Evolutionary conservation across 53 echinoderm and acorn worm species (phyloP), one percentile per base, ranked within the genome.

Genomic region (Patiria pectinifera): DNA sequence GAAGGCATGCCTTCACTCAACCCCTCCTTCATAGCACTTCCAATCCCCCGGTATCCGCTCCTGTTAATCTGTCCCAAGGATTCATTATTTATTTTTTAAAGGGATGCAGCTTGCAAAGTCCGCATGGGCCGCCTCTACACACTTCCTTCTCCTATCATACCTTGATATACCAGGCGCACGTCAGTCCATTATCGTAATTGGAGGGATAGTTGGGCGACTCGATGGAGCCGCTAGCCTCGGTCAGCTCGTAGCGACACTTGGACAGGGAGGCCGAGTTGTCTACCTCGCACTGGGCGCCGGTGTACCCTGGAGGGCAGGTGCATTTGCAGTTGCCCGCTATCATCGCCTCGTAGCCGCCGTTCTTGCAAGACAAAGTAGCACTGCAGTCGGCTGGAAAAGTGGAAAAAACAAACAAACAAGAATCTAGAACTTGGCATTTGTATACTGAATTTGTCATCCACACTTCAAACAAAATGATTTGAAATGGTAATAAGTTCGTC

Each of bases 141-240:
- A 35, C 35, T 35, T 35, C 35, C 35, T 35, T 35, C 35, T 1
- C 35, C 35, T 1, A 35, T 35, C 35, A 35, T 53, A 94, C 94
- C 94, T 94, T 76, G 61, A 94, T 92, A 7, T 83, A 76, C 84
- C 92, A 94, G 46, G 82, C 66, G 60, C 94, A 94, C 45, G 78
- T 85, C 25, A 83, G n/a, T 48, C 92, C 19, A 83, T 92, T 89
- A 59, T 86, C 89, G 70, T 94, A 94, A 63, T 92, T 88, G 45
- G 62, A 69, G 61, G 94, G 94, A 61, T 89, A 92, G 85, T 94
- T 94, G 62, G 94, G 94, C 75, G 94, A 94, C 80, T 76, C 69
- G 78, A 94, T 84, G 66, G 84, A 71, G 48, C 94, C 94, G n/a
- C 84, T 61, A 18, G 89, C 11, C 24, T 83, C 91, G 15, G 92